phyloP scores from a whole-genome alignment of 2,888 invertebrate species.

The Phyllotreta cruciferae region DNA sequence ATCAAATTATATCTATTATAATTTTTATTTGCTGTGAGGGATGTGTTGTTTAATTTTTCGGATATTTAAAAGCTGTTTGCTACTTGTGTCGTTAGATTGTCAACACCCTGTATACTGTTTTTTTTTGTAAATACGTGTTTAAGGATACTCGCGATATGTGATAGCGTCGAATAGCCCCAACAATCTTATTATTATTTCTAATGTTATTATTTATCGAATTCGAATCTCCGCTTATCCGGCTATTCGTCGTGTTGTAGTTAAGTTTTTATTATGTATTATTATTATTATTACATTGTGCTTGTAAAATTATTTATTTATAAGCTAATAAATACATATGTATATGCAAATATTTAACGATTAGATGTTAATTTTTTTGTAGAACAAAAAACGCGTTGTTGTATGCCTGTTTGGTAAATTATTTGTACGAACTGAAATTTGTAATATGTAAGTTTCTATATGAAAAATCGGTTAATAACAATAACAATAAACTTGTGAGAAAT shows the following conservation, averaged over 20 bases:
- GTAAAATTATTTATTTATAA: slow-evolving; percentile 31
- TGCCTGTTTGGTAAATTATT: slow-evolving; percentile 6
- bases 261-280: slow-evolving; percentile 46
- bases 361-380: slow-evolving; percentile 4
- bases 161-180: slow-evolving; percentile 53
- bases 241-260: slow-evolving; percentile 49
- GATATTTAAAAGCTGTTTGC: neutral
- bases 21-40: too few relatives aligned
- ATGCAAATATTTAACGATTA: slow-evolving; percentile 35
- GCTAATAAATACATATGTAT: slow-evolving; percentile 30
- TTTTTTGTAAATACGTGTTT: slow-evolving; percentile 42
- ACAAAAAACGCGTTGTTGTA: slow-evolving; percentile 10
- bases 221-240: slow-evolving; percentile 43
- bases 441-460: too few relatives aligned
- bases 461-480: too few relatives aligned
- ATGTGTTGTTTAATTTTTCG: neutral
- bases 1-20: too few relatives aligned
- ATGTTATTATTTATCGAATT: slow-evolving; percentile 36
- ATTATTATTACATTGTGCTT: slow-evolving; percentile 42
- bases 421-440: too few relatives aligned
- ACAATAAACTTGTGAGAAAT: too few relatives aligned
- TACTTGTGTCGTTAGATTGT: neutral
- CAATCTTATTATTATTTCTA: slow-evolving; percentile 39
- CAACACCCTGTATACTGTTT: slow-evolving; percentile 2
- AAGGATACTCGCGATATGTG: slow-evolving; percentile 58